Percentiles rank a stretch among this genome's conserved stretches.
Conservation (phyloP, 1,140 invertebrate species). For the Hylyphantes graminicola region DNA sequence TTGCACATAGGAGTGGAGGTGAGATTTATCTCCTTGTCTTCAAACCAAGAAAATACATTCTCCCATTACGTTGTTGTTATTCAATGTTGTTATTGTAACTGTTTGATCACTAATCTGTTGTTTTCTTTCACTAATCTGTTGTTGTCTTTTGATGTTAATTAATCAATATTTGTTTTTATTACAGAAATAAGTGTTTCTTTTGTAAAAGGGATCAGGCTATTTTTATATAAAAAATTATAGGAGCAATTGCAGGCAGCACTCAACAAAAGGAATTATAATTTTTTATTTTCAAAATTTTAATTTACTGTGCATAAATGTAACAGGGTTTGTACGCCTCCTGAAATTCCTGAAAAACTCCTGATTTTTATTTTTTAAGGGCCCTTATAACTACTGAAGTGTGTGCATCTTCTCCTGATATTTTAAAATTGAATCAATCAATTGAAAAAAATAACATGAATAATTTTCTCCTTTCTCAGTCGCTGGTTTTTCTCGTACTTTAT, state of each 20-base stretch:
- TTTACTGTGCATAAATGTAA: too few relatives aligned
- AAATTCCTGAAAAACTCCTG: too few relatives aligned
- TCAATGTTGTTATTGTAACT: too few relatives aligned
- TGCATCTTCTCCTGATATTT: too few relatives aligned
- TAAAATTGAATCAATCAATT: too few relatives aligned
- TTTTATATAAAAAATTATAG: background rate
- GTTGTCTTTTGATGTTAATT: background rate
- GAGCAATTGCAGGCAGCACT: background rate
- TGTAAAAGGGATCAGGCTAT: background rate
- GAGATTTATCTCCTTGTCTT: slow-evolving; percentile 25
- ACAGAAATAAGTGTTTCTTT: background rate
- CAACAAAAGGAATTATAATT: background rate
- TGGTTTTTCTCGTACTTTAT: too few relatives aligned
- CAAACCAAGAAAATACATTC: background rate
- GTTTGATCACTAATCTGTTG: background rate
- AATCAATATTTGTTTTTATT: background rate
- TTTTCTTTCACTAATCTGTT: background rate
- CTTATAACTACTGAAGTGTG: too few relatives aligned
- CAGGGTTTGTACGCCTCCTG: too few relatives aligned
- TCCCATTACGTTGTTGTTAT: background rate
- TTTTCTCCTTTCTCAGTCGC: too few relatives aligned
- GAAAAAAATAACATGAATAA: too few relatives aligned
- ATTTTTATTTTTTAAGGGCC: too few relatives aligned
- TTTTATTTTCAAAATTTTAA: background rate
- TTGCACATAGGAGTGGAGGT: slow-evolving; percentile 87